Evolutionary conservation across 2,888 invertebrate species (phyloP).

Genomic region (Calameuta filiformis): DNA sequence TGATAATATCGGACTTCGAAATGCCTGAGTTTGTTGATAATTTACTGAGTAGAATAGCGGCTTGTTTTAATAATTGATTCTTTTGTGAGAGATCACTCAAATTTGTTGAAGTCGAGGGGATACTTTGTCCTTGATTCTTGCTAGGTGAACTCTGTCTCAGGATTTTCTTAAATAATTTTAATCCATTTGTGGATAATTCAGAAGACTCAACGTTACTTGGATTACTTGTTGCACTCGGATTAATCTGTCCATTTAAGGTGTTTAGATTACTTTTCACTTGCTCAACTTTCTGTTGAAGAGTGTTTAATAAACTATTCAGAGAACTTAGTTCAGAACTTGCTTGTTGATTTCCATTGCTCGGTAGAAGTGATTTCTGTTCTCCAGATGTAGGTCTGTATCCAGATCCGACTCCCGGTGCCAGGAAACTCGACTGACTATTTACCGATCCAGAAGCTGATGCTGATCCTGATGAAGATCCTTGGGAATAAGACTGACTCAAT

Average conservation of each 20-base stretch:
- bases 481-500: not conserved
- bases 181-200: too few relatives aligned
- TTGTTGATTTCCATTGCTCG: not conserved
- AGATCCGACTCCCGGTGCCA: too few relatives aligned
- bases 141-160: too few relatives aligned
- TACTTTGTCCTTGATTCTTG: too few relatives aligned
- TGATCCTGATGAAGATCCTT: not conserved
- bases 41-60: not conserved
- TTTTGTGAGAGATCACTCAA: not conserved
- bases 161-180: too few relatives aligned
- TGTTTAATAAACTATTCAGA: not conserved
- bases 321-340: not conserved
- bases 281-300: too few relatives aligned
- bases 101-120: not conserved
- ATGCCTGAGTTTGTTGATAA: not conserved
- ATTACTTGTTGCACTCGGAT: too few relatives aligned
- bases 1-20: not conserved
- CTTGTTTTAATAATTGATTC: not conserved
- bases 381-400: not conserved
- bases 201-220: too few relatives aligned
- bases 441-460: not conserved
- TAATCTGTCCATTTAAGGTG: too few relatives aligned
- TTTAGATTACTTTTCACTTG: too few relatives aligned
- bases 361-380: not conserved
- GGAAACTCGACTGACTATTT: not conserved